Base-by-base conservation (phyloP, 1,140 invertebrate species). In the Drosophila grimshawi region DNA sequence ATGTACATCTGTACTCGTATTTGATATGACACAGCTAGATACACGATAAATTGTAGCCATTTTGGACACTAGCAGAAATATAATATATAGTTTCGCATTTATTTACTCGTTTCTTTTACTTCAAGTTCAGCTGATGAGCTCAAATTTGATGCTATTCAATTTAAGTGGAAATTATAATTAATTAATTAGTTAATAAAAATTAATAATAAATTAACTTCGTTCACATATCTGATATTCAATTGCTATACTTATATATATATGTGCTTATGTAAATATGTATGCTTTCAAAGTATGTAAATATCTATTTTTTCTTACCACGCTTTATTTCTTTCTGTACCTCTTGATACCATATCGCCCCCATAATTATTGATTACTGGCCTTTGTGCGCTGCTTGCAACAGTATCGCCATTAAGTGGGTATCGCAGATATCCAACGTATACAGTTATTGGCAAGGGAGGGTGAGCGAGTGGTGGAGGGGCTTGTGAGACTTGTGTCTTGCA, bases 331-430 rank as follows among this genome's bases (percentile, higher is more conserved):
- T 43, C 3, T 43, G 3, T 52, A 51, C 10, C 2, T 32, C 3
- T 3, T 51, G 48, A 8, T 2, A 6, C 4, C 35, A 52, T 46
- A 19, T 19, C 19, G 19, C 53, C 67, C 53, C 60, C 67, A 76
- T 76, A 71, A 76, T 71, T 76, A 71, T 76, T 71, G 73, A 76
- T 76, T 76, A 59, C 46, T 75, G 10, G 72, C 66, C 41, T 46
- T 56, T 63, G 51, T 71, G 66, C 43, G 32, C 6, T 51, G 63
- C 52, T 51, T 33, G 33, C 46, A 19, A 19, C 19, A 68, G 30
- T 51, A 51, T 35, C 51, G 53, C 51, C 61, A 74, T 76, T 55
- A 55, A 59, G 67, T 65, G 72, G 68, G 37, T 46, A 55, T 29
- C 10, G 39, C n/a, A 53, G 19, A 19, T 7, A 43, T 52, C 39